These are phyloP conservation scores for Phalanger gymnotis DNA, from an alignment of 2,797 vertebrate species.

Conservation along the genomic window DNA sequence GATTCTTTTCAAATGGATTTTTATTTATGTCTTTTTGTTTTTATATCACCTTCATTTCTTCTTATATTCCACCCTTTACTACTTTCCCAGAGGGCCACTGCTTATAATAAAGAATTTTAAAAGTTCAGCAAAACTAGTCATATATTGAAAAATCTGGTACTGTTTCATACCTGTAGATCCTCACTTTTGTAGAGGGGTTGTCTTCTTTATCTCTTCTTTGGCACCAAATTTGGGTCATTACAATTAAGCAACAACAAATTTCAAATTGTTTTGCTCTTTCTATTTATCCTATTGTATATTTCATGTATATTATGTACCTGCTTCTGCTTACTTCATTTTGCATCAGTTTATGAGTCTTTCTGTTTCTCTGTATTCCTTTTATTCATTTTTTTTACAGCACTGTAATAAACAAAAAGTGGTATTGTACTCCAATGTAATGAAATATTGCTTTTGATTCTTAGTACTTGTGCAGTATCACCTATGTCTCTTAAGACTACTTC, in stretches of 20 bases:
- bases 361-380: not conserved
- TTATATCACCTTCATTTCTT: not conserved
- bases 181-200: not conserved
- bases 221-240: not conserved
- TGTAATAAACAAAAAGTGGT: not conserved
- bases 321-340: not conserved
- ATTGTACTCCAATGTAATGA: not conserved
- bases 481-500: not conserved
- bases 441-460: not conserved
- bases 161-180: not conserved
- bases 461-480: not conserved
- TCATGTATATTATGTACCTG: not conserved
- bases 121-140: not conserved
- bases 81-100: not conserved
- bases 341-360: not conserved
- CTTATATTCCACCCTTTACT: not conserved
- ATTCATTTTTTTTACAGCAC: not conserved
- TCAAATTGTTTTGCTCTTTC: not conserved
- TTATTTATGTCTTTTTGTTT: not conserved
- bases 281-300: not conserved
- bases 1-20: not conserved
- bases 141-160: not conserved
- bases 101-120: not conserved
- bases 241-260: not conserved
- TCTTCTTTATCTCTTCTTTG: not conserved